phyloP scores from a whole-genome alignment of 2,797 vertebrate species.

The Microctenopoma stevenorrisi region DNA sequence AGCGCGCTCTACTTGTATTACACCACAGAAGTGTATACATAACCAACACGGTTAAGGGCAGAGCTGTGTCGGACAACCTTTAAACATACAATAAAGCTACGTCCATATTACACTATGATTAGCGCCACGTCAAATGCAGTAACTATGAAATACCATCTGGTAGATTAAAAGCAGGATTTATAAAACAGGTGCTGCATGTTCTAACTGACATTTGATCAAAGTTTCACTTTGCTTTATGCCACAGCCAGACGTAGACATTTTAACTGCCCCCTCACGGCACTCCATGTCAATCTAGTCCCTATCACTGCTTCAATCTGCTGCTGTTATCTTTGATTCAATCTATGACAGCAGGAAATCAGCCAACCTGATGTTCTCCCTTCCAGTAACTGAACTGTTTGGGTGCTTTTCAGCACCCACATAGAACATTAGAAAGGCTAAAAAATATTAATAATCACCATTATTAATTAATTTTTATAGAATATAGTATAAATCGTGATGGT shows the following conservation, averaged over 20 bases:
- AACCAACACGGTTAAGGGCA: constrained; percentile 24
- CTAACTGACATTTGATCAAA: constrained; percentile 7
- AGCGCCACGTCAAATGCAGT: not conserved
- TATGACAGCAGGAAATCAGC: constrained; percentile 8
- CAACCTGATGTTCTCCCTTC: not conserved
- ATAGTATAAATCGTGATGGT: not conserved
- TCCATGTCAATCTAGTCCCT: constrained; percentile 56
- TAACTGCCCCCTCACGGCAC: constrained; percentile 23
- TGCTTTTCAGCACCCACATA: not conserved
- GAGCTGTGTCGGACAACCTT: constrained; percentile 15
- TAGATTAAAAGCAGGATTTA: constrained; percentile 20
- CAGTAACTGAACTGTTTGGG: not conserved
- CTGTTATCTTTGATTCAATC: constrained; percentile 36
- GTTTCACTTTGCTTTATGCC: constrained; percentile 40
- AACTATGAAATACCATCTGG: constrained; percentile 5
- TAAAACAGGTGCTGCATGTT: not conserved
- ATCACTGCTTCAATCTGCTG: constrained; percentile 26
- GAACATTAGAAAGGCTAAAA: not conserved
- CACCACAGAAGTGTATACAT: constrained; percentile 35
- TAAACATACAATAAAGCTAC: constrained; percentile 11
- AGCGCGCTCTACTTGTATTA: constrained; percentile 35
- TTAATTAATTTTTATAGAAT: not conserved
- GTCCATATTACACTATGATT: constrained; percentile 11
- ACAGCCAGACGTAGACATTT: constrained; percentile 33
- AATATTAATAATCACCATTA: not conserved